These are phyloP conservation scores for Siniperca obscura DNA, from an alignment of 2,797 vertebrate species.

Conservation along the genomic window DNA sequence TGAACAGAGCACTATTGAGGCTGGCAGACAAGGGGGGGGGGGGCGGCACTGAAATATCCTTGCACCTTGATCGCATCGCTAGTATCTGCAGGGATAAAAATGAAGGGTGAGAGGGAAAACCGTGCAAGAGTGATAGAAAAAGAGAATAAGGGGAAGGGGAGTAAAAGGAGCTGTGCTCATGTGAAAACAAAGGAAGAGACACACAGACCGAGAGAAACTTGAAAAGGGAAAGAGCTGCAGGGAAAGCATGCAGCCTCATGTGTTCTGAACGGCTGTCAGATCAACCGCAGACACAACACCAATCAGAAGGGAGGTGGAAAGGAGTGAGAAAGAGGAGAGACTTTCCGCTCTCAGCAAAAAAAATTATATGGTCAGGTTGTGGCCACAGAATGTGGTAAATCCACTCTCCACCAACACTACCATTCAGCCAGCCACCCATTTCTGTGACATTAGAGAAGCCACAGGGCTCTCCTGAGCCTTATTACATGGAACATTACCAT, in stretches of 20 bases:
- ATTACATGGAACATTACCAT: slow-evolving; percentile 62
- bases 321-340: background rate
- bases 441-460: slow-evolving; percentile 62
- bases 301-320: slow-evolving; percentile 13
- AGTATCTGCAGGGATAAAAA: slow-evolving; percentile 26
- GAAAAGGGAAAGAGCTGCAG: slow-evolving; percentile 40
- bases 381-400: slow-evolving; percentile 58
- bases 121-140: slow-evolving; percentile 19
- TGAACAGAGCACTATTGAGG: slow-evolving; percentile 43
- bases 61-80: slow-evolving; percentile 48
- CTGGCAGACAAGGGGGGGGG: slow-evolving; percentile 39
- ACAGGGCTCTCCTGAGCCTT: slow-evolving; percentile 53
- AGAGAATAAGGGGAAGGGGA: slow-evolving; percentile 19
- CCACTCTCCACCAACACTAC: slow-evolving; percentile 39
- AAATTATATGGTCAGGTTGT: slow-evolving; percentile 39
- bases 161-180: background rate
- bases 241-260: slow-evolving; percentile 51
- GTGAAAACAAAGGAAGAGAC: slow-evolving; percentile 47
- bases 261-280: slow-evolving; percentile 47
- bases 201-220: slow-evolving; percentile 15
- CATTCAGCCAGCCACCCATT: slow-evolving; percentile 55
- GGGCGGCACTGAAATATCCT: slow-evolving; percentile 33
- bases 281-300: slow-evolving; percentile 45
- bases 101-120: slow-evolving; percentile 12
- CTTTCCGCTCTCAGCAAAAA: slow-evolving; percentile 45